phyloP scores from a whole-genome alignment of 35 echinoderm and acorn worm genomes.

The Holothuria glaberrima region DNA sequence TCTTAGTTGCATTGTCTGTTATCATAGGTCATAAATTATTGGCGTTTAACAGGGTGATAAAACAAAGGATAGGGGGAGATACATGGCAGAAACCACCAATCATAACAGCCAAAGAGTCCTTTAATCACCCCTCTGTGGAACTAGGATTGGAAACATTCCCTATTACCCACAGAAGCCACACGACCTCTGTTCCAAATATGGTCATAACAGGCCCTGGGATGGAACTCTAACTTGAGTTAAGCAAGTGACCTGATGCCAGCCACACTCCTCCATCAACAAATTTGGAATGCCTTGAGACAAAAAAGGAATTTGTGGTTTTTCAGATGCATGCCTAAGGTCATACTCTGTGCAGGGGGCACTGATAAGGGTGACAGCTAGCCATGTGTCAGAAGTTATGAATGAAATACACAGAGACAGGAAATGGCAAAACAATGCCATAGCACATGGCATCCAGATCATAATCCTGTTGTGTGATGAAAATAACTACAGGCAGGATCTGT shows the following conservation, averaged over 20 bases:
- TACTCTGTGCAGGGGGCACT: conserved; percentile 2
- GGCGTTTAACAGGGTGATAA: no score
- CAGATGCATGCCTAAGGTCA: conserved; percentile 52
- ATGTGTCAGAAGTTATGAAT: conserved; percentile 43
- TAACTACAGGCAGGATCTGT: no score
- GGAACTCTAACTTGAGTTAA: background rate
- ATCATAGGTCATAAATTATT: no score
- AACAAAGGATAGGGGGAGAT: no score
- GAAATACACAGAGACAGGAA: background rate
- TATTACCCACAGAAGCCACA: background rate
- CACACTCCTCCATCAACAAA: conserved; percentile 42
- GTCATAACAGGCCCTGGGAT: conserved; percentile 11
- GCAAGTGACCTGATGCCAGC: conserved; percentile 29
- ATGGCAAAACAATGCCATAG: background rate
- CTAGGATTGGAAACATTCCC: no score
- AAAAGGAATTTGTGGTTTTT: conserved; percentile 64
- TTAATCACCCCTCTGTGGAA: no score
- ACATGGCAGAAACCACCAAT: no score
- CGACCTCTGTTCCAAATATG: conserved; percentile 61
- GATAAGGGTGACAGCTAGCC: background rate
- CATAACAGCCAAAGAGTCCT: no score
- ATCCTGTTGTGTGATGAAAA: no score
- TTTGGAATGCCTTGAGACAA: conserved; percentile 51
- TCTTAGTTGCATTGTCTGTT: no score
- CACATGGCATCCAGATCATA: no score